These are phyloP conservation scores for Narcine bancroftii DNA, from an alignment of 2,113 vertebrate genomes.

Conservation along the genomic window DNA sequence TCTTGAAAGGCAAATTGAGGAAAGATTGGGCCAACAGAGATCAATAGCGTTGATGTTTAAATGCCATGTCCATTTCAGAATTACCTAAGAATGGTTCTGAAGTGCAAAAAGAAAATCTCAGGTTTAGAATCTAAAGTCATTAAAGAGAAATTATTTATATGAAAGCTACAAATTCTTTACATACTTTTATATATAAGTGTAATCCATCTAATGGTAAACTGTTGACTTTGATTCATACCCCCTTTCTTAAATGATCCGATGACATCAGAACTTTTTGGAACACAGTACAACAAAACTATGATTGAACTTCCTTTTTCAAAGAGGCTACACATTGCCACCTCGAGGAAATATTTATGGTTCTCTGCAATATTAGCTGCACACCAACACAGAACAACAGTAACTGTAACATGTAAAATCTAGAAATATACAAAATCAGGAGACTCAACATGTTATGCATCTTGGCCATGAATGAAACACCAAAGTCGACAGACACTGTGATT, in stretches of 20 bases:
- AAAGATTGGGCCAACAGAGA: not conserved
- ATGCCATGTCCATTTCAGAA: not conserved
- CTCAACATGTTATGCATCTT: not conserved
- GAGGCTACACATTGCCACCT: not conserved
- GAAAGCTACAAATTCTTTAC: not conserved
- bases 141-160: not conserved
- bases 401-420: not conserved
- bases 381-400: not conserved
- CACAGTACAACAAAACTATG: not conserved
- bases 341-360: not conserved
- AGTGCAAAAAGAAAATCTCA: not conserved
- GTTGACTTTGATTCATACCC: not conserved
- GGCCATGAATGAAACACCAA: too few species aligned
- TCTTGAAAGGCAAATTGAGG: not conserved
- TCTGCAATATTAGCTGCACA: not conserved
- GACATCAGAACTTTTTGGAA: not conserved
- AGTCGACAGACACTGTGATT: too few species aligned
- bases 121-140: not conserved
- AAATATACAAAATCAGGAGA: not conserved
- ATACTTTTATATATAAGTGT: not conserved
- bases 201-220: too few species aligned
- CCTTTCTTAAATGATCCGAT: not conserved
- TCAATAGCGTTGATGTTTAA: not conserved
- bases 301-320: not conserved
- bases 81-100: not conserved